Base-by-base conservation (phyloP, 2,113 vertebrate species). In the Abramis brama region DNA sequence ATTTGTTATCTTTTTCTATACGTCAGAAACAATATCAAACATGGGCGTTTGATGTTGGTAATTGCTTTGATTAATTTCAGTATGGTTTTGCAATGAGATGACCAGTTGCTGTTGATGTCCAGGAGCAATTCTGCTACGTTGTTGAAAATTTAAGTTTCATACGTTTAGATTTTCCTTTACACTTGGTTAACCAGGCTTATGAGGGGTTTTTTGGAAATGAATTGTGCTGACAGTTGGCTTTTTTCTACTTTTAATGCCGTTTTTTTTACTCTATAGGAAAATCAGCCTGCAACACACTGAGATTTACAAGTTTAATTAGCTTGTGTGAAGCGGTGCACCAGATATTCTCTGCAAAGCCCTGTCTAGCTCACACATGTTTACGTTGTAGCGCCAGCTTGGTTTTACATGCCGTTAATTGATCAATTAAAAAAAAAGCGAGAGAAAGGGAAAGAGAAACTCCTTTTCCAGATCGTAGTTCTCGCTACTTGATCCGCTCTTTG, bases 1-100 rank as follows among this genome's bases (percentile, higher is more conserved):
- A 12, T 47, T 82, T 82, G 2, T 33, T 81, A 23, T 86, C 88
- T 87, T 87, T 82, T 66, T 55, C 78, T 78, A 85, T 74, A 80
- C 33, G 55, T 86, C 62, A 50, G 89, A 89, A 80, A 84, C 84
- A 27, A 70, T 80, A 86, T 84, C 85, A 89, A 89, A 86, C 50
- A 13, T 11, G 11, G 27, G 10, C 15, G 82, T 91, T 91, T 90
- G 75, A 83, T 55, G 79, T 76, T 73, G 55, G 81, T 82, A 57
- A 85, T 89, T 87, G 70, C 15, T 19, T 85, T 27, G 27, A 27
- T 27, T 91, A 25, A 27, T 43, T 70, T 57, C 50, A 21, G 15
- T 73, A 30, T 25, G 9, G 82, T 82, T 57, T 82, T 82, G 33
- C 73, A 39, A 33, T 45, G 50, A 86, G 60, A 79, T 55, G 82